phyloP scores from a whole-genome alignment of 2,888 invertebrate genomes.

The Mellilla xanthometata region DNA sequence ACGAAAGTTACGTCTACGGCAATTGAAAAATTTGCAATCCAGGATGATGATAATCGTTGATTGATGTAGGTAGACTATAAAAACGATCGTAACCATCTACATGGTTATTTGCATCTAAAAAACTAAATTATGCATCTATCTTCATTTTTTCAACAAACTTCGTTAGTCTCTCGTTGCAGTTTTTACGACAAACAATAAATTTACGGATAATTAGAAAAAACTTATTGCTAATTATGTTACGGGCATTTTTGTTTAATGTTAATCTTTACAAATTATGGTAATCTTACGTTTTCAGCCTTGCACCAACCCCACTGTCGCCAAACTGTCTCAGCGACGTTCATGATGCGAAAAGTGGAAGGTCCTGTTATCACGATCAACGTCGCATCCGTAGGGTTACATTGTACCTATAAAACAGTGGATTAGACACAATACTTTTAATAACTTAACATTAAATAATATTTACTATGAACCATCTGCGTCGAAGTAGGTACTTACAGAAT shows the following conservation, averaged over 20 bases:
- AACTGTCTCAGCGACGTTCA: slow-evolving; percentile 89
- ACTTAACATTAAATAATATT: no score
- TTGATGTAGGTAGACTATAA: slow-evolving; percentile 11
- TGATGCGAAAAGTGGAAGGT: slow-evolving; percentile 86
- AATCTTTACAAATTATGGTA: not conserved
- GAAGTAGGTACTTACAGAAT: slow-evolving; percentile 64
- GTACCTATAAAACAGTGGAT: slow-evolving; percentile 74
- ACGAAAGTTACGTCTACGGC: slow-evolving; percentile 1
- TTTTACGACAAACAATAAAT: no score
- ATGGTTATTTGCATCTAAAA: not conserved
- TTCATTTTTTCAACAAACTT: no score
- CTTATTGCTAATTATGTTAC: no score
- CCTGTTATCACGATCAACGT: slow-evolving; percentile 87
- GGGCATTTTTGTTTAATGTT: no score
- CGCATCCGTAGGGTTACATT: slow-evolving; percentile 89
- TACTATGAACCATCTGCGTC: no score
- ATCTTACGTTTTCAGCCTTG: slow-evolving; percentile 86
- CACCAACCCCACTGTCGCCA: slow-evolving; percentile 93
- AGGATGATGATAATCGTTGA: slow-evolving; percentile 14
- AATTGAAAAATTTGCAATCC: slow-evolving; percentile 10
- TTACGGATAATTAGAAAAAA: no score
- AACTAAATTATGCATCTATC: not conserved
- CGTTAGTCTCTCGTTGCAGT: no score
- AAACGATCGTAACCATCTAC: not conserved
- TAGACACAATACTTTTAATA: not conserved